phyloP scores from a whole-genome alignment of 2,797 vertebrate species.

The Manis pentadactyla region DNA sequence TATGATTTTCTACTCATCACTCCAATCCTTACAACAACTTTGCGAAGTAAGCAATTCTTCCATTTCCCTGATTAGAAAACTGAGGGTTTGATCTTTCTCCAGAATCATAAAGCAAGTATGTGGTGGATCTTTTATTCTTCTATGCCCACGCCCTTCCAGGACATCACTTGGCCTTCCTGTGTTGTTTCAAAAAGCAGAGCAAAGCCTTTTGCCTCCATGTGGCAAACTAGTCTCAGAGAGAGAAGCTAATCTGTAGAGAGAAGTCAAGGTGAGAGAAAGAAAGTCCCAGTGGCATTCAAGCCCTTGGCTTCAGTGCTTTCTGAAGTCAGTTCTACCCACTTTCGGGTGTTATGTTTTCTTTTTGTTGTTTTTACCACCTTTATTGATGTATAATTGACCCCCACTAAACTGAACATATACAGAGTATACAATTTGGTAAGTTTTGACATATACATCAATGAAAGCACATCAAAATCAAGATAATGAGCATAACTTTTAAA shows the following conservation, averaged over 20 bases:
- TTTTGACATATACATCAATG: background rate
- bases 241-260: background rate
- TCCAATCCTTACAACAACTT: background rate
- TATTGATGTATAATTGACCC: background rate
- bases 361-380: background rate
- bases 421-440: background rate
- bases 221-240: background rate
- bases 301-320: background rate
- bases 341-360: background rate
- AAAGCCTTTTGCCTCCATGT: background rate
- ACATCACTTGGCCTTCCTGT: background rate
- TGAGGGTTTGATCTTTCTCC: background rate
- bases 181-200: background rate
- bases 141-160: background rate
- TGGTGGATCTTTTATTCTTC: background rate
- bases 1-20: background rate
- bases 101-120: background rate
- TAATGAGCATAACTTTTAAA: background rate
- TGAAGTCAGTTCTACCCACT: background rate
- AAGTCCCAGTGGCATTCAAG: background rate
- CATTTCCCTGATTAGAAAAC: constrained; percentile 5
- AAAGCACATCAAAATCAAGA: background rate
- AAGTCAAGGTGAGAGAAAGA: background rate
- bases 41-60: background rate
- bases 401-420: background rate